Base-by-base conservation (phyloP, 2,797 vertebrate genomes). In the Spinus pinus region DNA sequence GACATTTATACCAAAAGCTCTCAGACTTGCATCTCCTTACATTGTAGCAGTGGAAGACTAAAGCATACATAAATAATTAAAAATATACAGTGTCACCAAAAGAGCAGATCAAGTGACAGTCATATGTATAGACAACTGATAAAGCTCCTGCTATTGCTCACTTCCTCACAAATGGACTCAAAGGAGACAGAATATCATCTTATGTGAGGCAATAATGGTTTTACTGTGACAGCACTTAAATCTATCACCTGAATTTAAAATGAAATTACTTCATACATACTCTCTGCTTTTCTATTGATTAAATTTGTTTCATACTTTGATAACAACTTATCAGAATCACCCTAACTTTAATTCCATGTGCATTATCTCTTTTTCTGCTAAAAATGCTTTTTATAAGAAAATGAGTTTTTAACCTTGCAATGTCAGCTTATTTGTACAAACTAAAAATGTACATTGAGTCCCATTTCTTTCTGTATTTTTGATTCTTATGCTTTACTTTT, bases 241-340 rank as follows among this genome's bases (percentile, higher is more conserved):
- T 90, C 74, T 60, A 54, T 58, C 60, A 66, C 6, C 14, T 66
- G 31, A 69, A 83, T 75, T 82, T 78, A 87, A 95, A 87, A 70
- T 27, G 79, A 95, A 95, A 39, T 22, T 83, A 78, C 83, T 91
- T 88, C 28, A 49, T n/a, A 24, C 62, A 23, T 12, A 7, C n/a
- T 86, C 15, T 9, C 20, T 35, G 7, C 20, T 93, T 93, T 97
- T 62, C 31, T 83, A 64, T 61, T 58, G 62, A 86, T 86, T 77
- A 64, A 49, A 83, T 85, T 81, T 84, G 71, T 92, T 78, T 95
- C 58, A 81, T 73, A 90, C 8, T 47, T 64, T 86, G 60, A 77
- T 85, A 88, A 88, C 83, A 28, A 84, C 35, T 89, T 94, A 90
- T 37, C n/a, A 77, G 86, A 96, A 54, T 65, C 9, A 72, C 30